Percentiles rank a stretch among this genome's conserved stretches.
phyloP scores from a whole-genome alignment of 2,113 vertebrate species.

The Pollachius pollachius region DNA sequence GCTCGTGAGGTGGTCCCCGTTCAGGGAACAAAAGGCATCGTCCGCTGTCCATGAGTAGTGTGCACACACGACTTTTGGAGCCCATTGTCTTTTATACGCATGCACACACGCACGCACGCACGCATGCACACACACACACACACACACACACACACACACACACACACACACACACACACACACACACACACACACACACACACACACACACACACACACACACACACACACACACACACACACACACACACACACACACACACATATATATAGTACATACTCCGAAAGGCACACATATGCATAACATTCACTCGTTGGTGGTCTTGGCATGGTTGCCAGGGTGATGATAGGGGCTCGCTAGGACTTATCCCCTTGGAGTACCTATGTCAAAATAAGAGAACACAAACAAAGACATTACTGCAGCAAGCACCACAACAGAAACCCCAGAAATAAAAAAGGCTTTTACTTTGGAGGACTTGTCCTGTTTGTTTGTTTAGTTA shows the following conservation, averaged over 20 bases:
- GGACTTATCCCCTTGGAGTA: constrained; percentile 94
- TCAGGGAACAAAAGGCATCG: constrained; percentile 7
- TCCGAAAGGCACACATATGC: neutral
- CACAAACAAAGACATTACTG: constrained; percentile 9
- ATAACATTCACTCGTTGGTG: constrained; percentile 45
- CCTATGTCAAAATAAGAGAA: constrained; percentile 72
- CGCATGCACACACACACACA: too few relatives aligned
- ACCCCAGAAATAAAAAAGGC: neutral
- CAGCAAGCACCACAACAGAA: too few relatives aligned
- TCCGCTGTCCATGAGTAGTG: constrained; percentile 6
- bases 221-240: too few relatives aligned
- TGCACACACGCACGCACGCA: constrained; percentile 29
- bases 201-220: constrained; percentile 19
- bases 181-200: constrained; percentile 35
- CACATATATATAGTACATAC: neutral
- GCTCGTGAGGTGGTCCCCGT: too few relatives aligned
- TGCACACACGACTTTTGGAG: constrained; percentile 14
- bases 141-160: too few relatives aligned
- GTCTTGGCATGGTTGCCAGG: constrained; percentile 37
- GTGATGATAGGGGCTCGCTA: constrained; percentile 68
- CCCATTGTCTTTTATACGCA: constrained; percentile 44
- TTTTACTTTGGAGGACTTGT: neutral
- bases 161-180: constrained; percentile 12
- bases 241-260: too few relatives aligned
- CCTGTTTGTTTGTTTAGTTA: neutral